Conservation (phyloP, 2,888 invertebrate genomes). For the Ceriagrion tenellum region DNA sequence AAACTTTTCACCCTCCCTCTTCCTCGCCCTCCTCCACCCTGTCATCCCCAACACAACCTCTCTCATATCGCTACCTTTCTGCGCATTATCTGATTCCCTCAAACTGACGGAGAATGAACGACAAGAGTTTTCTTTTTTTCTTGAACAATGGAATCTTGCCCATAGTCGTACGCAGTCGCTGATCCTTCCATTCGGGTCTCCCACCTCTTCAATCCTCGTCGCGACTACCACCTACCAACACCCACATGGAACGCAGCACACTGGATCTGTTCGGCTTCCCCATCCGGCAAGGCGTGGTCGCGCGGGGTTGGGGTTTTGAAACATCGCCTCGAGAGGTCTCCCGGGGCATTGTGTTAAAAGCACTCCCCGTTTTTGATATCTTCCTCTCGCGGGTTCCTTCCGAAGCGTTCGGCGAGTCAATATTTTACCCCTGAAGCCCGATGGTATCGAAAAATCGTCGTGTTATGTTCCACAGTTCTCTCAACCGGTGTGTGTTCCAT, state of each 20-base stretch:
- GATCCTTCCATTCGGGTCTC: constrained; percentile 8
- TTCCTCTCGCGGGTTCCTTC: background rate
- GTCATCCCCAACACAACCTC: background rate
- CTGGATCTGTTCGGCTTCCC: background rate
- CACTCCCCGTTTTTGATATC: background rate
- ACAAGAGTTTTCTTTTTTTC: constrained; percentile 25
- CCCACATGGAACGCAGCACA: background rate
- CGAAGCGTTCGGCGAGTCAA: background rate
- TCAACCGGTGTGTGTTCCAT: background rate
- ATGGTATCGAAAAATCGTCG: constrained; percentile 19
- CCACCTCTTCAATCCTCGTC: background rate
- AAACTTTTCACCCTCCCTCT: background rate
- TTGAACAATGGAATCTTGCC: constrained; percentile 41
- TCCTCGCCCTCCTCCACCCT: background rate
- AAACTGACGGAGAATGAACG: constrained; percentile 15
- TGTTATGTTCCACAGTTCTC: background rate
- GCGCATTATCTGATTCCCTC: constrained; percentile 43
- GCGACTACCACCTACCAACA: background rate
- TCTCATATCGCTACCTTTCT: constrained; percentile 20
- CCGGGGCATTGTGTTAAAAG: background rate
- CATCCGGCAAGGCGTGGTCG: constrained; percentile 3
- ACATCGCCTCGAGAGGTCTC: background rate
- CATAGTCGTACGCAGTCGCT: constrained; percentile 7
- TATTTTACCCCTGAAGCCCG: background rate
- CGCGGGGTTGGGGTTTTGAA: background rate